A percentile compares a stretch with the other conserved stretches of the same genome.
phyloP scores from a whole-genome alignment of 35 echinoderm and acorn worm genomes.

The Apostichopus japonicus region DNA sequence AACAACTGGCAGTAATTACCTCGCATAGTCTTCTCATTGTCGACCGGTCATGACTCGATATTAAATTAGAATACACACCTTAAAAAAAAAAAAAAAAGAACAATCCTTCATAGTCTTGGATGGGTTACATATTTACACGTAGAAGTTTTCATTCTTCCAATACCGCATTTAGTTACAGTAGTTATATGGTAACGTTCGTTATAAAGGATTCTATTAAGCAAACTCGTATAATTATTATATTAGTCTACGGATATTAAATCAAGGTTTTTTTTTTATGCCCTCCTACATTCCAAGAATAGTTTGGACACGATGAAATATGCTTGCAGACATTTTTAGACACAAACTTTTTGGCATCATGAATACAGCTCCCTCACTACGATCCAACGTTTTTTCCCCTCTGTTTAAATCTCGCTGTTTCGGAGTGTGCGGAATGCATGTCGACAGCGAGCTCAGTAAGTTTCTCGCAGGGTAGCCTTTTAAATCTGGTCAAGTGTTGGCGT shows the following conservation, averaged over 20 bases:
- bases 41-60: no score
- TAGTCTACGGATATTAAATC: background rate
- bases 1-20: no score
- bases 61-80: no score
- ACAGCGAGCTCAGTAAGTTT: background rate
- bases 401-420: background rate
- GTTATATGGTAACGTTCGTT: no score
- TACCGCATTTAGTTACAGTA: no score
- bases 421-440: background rate
- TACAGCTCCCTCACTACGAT: background rate
- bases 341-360: background rate
- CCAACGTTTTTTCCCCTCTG: background rate
- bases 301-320: background rate
- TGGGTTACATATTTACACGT: no score
- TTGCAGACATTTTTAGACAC: background rate
- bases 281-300: background rate
- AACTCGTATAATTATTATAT: no score
- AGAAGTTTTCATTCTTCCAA: no score
- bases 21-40: no score
- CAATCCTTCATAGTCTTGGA: no score
- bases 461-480: background rate
- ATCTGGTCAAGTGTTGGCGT: background rate
- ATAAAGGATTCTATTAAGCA: no score
- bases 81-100: no score
- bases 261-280: background rate